Conservation (phyloP, 2,797 vertebrate species). For the Esox lucius region DNA sequence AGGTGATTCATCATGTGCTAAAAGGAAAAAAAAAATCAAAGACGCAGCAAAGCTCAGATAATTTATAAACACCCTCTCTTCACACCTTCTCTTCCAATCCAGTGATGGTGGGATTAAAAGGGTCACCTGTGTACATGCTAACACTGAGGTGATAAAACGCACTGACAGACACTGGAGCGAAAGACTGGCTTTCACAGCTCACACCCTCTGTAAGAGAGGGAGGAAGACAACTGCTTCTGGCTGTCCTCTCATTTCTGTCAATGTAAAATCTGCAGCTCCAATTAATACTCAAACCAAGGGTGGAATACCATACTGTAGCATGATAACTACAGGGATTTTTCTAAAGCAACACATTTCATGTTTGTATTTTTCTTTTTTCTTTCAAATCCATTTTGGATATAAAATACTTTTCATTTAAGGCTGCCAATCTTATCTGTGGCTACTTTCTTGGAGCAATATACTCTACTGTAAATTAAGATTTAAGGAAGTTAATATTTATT, state of each 20-base stretch:
- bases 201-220: slow-evolving; percentile 25
- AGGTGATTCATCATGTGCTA: slow-evolving; percentile 10
- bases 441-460: neutral
- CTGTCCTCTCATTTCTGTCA: slow-evolving; percentile 34
- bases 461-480: neutral
- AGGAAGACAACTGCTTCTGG: slow-evolving; percentile 34
- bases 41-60: neutral
- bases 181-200: slow-evolving; percentile 50
- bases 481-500: neutral
- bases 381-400: neutral
- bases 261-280: slow-evolving; percentile 22
- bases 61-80: neutral
- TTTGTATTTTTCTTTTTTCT: too few relatives aligned
- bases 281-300: slow-evolving; percentile 32
- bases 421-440: slow-evolving; percentile 13
- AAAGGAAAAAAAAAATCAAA: neutral
- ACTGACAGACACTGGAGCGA: slow-evolving; percentile 21
- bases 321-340: neutral
- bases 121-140: slow-evolving; percentile 21
- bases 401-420: slow-evolving; percentile 21
- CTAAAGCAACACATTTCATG: neutral
- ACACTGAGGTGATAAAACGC: slow-evolving; percentile 32
- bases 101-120: slow-evolving; percentile 31
- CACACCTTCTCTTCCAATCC: neutral
- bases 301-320: neutral